A percentile compares a stretch with the other conserved stretches of the same genome.
phyloP scores from a whole-genome alignment of 2,797 vertebrate species.

The Halcyon chelicuti region DNA sequence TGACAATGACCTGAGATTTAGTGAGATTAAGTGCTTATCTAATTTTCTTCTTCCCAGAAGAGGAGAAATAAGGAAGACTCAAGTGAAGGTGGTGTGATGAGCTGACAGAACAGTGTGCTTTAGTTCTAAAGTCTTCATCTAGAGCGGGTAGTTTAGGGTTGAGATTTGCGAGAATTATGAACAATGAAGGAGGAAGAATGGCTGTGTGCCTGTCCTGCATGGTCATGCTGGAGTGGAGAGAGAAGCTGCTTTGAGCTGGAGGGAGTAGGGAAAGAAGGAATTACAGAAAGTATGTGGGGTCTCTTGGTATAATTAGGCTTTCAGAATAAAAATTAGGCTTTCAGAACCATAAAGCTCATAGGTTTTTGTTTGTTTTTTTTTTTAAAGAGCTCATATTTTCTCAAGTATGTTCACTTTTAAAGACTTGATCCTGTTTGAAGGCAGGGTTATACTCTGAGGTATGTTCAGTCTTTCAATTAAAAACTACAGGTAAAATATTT shows the following conservation, averaged over 20 bases:
- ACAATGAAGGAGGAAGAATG: background rate
- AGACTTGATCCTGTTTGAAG: background rate
- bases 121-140: background rate
- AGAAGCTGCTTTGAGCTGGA: background rate
- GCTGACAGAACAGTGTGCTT: background rate
- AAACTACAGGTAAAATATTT: constrained; percentile 49
- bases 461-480: background rate
- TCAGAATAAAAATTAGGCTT: background rate
- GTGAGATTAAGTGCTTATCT: background rate
- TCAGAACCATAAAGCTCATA: background rate
- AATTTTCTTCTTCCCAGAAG: background rate
- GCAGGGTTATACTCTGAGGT: background rate
- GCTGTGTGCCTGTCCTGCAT: background rate
- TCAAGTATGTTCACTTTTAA: background rate
- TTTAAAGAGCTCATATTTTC: background rate
- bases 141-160: background rate
- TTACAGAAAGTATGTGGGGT: background rate
- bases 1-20: background rate
- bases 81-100: background rate
- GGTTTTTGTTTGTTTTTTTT: background rate
- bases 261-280: background rate
- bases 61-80: background rate
- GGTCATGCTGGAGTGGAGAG: background rate
- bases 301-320: background rate
- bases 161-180: background rate